These are phyloP conservation scores for Platerodrilus igneus DNA, from an alignment of 2,888 invertebrate species.

Conservation along the genomic window DNA sequence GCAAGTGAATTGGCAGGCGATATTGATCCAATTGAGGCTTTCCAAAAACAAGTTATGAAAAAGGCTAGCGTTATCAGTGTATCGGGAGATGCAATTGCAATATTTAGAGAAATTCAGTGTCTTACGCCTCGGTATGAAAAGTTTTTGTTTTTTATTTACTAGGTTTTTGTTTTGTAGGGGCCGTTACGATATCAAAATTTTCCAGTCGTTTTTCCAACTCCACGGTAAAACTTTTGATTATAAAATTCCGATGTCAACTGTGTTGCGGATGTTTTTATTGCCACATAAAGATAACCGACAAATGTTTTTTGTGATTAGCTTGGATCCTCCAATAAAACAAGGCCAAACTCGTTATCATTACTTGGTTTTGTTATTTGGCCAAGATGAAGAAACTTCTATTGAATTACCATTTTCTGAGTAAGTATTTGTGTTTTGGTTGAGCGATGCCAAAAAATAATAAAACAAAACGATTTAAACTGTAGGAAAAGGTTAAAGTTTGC, in stretches of 20 bases:
- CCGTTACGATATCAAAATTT: constrained; percentile 94
- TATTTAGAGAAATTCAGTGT: constrained; percentile 94
- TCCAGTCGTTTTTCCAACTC: constrained; percentile 84
- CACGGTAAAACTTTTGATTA: constrained; percentile 99
- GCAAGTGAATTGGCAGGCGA: constrained; percentile 81
- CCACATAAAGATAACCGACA: constrained; percentile 98
- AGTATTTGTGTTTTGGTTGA: too few species aligned
- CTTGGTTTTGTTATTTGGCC: constrained; percentile 87
- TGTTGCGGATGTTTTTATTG: constrained; percentile 86
- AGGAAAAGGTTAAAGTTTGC: too few species aligned
- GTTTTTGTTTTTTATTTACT: too few species aligned
- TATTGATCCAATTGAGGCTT: constrained; percentile 92
- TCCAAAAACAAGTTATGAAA: constrained; percentile 93
- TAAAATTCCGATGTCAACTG: constrained; percentile 97
- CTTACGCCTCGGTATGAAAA: constrained; percentile 88
- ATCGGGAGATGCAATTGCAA: constrained; percentile 96
- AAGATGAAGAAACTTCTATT: constrained; percentile 89
- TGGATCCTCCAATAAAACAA: constrained; percentile 99
- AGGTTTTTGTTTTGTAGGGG: constrained; percentile 65
- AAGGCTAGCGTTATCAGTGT: constrained; percentile 98
- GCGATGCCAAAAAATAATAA: too few species aligned
- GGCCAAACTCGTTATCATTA: constrained; percentile 98
- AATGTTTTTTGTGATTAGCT: constrained; percentile 95
- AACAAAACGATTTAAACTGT: too few species aligned
- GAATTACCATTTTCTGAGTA: constrained; percentile 90